A percentile compares a stretch with the other conserved stretches of the same genome.
Evolutionary conservation across 92 coral and sea anemone genomes (phyloP).

Genomic region (Zoanthus gigantus): DNA sequence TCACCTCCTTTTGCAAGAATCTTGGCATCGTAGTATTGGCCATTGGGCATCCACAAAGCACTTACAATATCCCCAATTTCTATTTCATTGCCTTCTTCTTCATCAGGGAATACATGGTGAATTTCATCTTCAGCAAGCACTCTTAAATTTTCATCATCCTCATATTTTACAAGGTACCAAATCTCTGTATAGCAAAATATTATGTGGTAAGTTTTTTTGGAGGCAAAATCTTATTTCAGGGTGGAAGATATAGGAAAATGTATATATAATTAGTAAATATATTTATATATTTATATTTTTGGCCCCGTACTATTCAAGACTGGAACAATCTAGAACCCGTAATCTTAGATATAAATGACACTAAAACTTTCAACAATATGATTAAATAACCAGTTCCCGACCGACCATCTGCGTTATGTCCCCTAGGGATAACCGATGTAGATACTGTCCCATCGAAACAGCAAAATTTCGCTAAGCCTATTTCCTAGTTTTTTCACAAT

Average conservation of each 20-base stretch:
- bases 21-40: conserved; percentile 56
- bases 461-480: not conserved
- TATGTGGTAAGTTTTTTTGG: not conserved
- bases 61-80: conserved; percentile 57
- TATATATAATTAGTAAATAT: too few species aligned
- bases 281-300: not conserved
- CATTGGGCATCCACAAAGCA: conserved; percentile 60
- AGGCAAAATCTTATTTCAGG: conserved; percentile 7
- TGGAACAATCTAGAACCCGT: too few species aligned
- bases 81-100: conserved; percentile 53
- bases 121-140: conserved; percentile 49
- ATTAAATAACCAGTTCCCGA: too few species aligned
- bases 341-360: too few species aligned
- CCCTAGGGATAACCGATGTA: too few species aligned
- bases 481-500: not conserved
- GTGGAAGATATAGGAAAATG: conserved; percentile 2
- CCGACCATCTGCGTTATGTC: too few species aligned
- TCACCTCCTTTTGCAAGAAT: conserved; percentile 36
- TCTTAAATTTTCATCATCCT: conserved; percentile 47
- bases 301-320: too few species aligned
- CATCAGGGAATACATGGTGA: conserved; percentile 42
- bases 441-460: not conserved
- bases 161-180: conserved; percentile 64
- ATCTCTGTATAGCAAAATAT: conserved; percentile 42
- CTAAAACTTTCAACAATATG: too few species aligned